Conservation (phyloP, 2,797 vertebrate genomes). For the Epinephelus malabaricus region DNA sequence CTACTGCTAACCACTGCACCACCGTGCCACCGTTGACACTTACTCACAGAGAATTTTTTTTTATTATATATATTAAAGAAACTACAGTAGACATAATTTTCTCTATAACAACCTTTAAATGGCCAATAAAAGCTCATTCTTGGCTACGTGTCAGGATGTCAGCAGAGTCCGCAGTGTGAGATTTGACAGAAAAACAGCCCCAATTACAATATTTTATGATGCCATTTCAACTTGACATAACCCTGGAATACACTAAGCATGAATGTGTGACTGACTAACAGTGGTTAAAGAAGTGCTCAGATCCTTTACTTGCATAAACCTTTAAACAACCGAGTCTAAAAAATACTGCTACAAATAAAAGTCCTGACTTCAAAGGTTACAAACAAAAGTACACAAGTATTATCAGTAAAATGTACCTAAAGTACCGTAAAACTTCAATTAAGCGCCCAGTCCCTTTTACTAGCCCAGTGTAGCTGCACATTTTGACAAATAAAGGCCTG, state of each 20-base stretch:
- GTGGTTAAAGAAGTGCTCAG: no score
- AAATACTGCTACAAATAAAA: neutral
- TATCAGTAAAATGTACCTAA: neutral
- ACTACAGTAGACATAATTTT: no score
- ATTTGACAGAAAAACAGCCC: neutral
- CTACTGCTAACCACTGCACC: no score
- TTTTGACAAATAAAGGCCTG: no score
- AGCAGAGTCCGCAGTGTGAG: conserved; percentile 33
- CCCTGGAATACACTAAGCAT: neutral
- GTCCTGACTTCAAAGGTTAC: neutral
- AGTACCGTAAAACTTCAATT: no score
- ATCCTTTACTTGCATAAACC: no score
- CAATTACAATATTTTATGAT: neutral
- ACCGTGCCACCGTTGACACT: no score
- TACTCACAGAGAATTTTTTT: no score
- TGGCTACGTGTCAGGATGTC: neutral
- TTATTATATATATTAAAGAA: no score
- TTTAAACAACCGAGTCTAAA: neutral
- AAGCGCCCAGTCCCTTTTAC: no score
- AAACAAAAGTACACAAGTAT: neutral
- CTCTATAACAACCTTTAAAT: conserved; percentile 9
- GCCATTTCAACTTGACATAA: neutral
- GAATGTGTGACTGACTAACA: no score
- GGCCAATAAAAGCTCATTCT: conserved; percentile 39
- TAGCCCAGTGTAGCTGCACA: no score